Evolutionary conservation across 2,113 vertebrate genomes (phyloP).

Genomic region (Protomyctophum bolini): DNA sequence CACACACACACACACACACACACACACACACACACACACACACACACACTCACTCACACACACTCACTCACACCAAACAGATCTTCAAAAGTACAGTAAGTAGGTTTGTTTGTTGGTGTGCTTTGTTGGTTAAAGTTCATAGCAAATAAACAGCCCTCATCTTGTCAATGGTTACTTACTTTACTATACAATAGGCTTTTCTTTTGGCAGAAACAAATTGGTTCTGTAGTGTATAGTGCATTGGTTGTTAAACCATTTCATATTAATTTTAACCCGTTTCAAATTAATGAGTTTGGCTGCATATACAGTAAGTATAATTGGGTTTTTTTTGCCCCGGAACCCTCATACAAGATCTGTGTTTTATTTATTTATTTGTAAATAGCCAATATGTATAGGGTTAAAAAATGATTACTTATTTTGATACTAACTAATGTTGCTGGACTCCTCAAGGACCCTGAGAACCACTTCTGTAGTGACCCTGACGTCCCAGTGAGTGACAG

Average conservation of each 20-base stretch:
- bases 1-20: constrained; percentile 10
- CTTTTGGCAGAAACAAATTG: too few relatives aligned
- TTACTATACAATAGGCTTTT: constrained; percentile 57
- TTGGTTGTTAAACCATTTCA: too few relatives aligned
- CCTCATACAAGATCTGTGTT: too few relatives aligned
- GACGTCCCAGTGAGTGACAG: constrained; percentile 63
- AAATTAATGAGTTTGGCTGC: too few relatives aligned
- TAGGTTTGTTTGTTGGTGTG: constrained; percentile 19
- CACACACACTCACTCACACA: not conserved
- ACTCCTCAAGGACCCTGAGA: constrained; percentile 7
- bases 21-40: constrained; percentile 6
- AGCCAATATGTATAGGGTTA: too few relatives aligned
- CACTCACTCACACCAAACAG: constrained; percentile 26
- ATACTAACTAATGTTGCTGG: too few relatives aligned
- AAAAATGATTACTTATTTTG: too few relatives aligned
- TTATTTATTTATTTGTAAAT: too few relatives aligned
- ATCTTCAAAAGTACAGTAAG: constrained; percentile 34
- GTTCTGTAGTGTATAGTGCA: too few relatives aligned
- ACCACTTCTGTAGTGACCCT: constrained; percentile 55
- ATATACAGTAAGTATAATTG: too few relatives aligned
- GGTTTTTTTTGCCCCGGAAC: too few relatives aligned
- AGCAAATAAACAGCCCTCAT: constrained; percentile 59
- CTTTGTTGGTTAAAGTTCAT: constrained; percentile 7
- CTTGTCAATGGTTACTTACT: constrained; percentile 32
- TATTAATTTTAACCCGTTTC: too few relatives aligned